Conservation (phyloP, 1,140 invertebrate genomes). For the Macrobrachium nipponense region DNA sequence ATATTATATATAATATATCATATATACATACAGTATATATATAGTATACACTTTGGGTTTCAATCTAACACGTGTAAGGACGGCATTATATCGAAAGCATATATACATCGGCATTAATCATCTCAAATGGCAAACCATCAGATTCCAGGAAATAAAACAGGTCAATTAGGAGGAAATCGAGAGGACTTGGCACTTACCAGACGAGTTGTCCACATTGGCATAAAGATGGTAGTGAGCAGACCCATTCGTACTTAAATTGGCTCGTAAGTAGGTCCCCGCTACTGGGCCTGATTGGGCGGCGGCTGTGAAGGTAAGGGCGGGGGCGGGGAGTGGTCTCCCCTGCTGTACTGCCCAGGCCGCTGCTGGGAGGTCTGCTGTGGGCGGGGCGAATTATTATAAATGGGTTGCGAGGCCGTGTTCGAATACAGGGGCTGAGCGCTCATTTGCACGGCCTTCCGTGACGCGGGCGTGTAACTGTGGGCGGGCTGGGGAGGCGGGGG, state of each 20-base stretch:
- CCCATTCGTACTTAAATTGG: conserved; percentile 50
- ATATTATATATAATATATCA: neutral
- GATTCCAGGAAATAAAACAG: neutral
- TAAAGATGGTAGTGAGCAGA: conserved; percentile 43
- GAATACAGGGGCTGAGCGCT: conserved; percentile 53
- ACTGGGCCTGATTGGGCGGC: conserved; percentile 26
- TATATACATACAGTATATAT: neutral
- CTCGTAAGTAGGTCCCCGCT: conserved; percentile 29
- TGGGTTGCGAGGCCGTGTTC: conserved; percentile 53
- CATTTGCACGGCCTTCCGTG: conserved; percentile 42
- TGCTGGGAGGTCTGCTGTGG: conserved; percentile 26
- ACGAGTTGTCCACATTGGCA: conserved; percentile 35
- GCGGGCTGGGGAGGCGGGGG: conserved; percentile 48
- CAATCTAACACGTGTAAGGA: no score
- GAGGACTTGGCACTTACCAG: neutral
- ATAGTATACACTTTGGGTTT: neutral
- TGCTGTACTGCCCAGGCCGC: neutral
- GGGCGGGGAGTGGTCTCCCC: conserved; percentile 31
- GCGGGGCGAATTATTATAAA: conserved; percentile 44
- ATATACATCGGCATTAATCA: no score
- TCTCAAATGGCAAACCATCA: neutral
- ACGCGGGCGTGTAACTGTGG: conserved; percentile 53
- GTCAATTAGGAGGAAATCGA: no score
- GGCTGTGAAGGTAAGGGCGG: conserved; percentile 46
- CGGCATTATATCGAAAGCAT: no score